These are phyloP conservation scores for Galaxias olidus DNA, from an alignment of 2,797 vertebrate species.

Conservation along the genomic window DNA sequence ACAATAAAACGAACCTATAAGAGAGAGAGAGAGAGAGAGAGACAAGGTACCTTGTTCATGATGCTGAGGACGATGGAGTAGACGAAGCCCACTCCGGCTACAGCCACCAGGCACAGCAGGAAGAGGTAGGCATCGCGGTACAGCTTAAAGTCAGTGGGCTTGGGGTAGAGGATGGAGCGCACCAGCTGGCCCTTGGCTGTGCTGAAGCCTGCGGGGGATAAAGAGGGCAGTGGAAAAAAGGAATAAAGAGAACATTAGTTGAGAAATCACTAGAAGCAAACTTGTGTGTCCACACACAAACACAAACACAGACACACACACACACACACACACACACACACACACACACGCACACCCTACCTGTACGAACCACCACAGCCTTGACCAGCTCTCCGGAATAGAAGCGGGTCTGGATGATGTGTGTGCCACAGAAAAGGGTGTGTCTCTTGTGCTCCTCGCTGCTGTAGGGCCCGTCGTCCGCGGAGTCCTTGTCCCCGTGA, in stretches of 20 bases:
- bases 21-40: no score
- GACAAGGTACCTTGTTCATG: constrained; percentile 81
- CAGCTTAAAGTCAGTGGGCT: constrained; percentile 97
- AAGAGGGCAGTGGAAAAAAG: neutral
- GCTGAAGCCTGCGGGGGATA: constrained; percentile 85
- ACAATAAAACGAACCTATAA: no score
- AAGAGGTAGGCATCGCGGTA: constrained; percentile 98
- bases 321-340: neutral
- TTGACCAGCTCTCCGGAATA: constrained; percentile 95
- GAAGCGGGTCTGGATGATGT: constrained; percentile 97
- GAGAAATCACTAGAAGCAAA: neutral
- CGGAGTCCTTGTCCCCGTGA: constrained; percentile 68
- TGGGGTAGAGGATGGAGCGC: constrained; percentile 95
- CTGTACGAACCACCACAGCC: constrained; percentile 94
- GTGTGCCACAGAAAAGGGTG: constrained; percentile 95
- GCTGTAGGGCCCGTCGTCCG: constrained; percentile 75
- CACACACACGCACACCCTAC: constrained; percentile 57
- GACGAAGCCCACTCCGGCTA: constrained; percentile 92
- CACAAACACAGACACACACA: neutral
- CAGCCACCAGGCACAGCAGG: constrained; percentile 90
- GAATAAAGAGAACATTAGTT: neutral
- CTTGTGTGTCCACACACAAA: no score
- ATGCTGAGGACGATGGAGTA: constrained; percentile 90
- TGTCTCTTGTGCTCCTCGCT: constrained; percentile 90
- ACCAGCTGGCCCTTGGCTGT: constrained; percentile 97